Conservation (phyloP, 2,888 invertebrate species). For the Belgica antarctica region DNA sequence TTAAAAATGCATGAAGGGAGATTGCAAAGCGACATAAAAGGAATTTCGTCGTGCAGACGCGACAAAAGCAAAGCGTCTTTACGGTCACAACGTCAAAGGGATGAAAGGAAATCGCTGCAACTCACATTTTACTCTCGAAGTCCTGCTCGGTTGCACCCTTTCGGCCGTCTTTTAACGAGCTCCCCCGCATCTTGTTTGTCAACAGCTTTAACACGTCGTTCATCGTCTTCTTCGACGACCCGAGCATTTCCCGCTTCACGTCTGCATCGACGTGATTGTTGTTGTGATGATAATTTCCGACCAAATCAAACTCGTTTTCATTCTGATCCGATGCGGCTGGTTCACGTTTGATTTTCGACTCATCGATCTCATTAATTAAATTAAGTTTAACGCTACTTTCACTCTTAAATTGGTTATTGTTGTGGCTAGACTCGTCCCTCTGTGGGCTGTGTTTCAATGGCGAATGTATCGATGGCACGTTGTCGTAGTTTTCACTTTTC, state of each 20-base stretch:
- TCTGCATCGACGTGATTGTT: slow-evolving; percentile 46
- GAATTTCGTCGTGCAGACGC: background rate
- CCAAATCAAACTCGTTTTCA: slow-evolving; percentile 35
- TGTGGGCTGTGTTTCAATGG: slow-evolving; percentile 33
- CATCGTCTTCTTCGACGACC: slow-evolving; percentile 61
- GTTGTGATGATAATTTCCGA: slow-evolving; percentile 45
- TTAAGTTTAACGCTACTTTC: slow-evolving; percentile 26
- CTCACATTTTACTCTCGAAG: slow-evolving; percentile 28
- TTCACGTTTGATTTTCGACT: slow-evolving; percentile 25
- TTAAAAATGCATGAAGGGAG: background rate
- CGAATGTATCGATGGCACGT: slow-evolving; percentile 37
- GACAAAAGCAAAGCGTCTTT: too few species aligned
- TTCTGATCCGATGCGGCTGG: slow-evolving; percentile 18
- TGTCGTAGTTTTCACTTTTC: slow-evolving; percentile 39
- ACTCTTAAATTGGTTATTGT: slow-evolving; percentile 21
- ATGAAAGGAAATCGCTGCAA: background rate
- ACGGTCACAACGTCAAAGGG: background rate
- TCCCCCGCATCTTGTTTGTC: slow-evolving; percentile 81
- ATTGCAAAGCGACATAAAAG: slow-evolving; percentile 4
- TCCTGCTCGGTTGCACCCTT: slow-evolving; percentile 55
- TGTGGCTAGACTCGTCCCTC: slow-evolving; percentile 9
- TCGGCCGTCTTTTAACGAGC: slow-evolving; percentile 66
- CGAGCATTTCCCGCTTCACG: slow-evolving; percentile 22
- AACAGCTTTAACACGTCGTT: slow-evolving; percentile 85
- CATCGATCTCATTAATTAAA: background rate